phyloP scores from a whole-genome alignment of 1,140 invertebrate species.

The Lepidurus couesii region DNA sequence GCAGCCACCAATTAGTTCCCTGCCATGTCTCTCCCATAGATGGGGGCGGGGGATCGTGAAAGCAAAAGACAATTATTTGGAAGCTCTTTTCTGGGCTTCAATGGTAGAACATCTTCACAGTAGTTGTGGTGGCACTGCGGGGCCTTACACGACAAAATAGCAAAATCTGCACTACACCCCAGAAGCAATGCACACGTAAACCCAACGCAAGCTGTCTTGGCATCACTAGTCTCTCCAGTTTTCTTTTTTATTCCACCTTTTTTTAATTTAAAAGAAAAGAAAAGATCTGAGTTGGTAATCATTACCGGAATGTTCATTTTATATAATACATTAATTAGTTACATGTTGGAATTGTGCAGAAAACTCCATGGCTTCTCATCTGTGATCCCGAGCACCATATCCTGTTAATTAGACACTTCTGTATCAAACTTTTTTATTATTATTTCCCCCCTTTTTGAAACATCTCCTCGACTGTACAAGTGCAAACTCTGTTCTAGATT shows the following conservation, averaged over 20 bases:
- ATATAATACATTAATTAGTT: neutral
- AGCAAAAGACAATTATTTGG: neutral
- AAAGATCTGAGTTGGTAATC: neutral
- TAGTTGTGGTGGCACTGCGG: constrained; percentile 1
- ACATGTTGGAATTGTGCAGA: constrained; percentile 1
- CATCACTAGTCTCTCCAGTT: neutral
- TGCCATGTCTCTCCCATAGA: neutral
- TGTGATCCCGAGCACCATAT: constrained; percentile 18
- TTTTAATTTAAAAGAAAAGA: neutral
- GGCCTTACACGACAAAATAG: constrained; percentile 1
- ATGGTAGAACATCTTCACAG: neutral
- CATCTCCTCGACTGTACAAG: neutral
- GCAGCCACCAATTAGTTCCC: neutral
- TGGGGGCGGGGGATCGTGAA: neutral
- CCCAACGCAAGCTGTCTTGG: neutral
- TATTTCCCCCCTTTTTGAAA: neutral
- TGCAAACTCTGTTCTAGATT: neutral
- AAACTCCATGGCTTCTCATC: constrained; percentile 14
- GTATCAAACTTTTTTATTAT: neutral
- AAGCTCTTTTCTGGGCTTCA: neutral
- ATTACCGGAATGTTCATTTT: too few species aligned
- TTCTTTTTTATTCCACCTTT: neutral
- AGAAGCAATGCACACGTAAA: neutral
- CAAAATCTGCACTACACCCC: neutral
- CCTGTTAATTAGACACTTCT: neutral